Base-by-base conservation (phyloP, 2,797 vertebrate genomes). In the Rhadinocentrus ornatus region DNA sequence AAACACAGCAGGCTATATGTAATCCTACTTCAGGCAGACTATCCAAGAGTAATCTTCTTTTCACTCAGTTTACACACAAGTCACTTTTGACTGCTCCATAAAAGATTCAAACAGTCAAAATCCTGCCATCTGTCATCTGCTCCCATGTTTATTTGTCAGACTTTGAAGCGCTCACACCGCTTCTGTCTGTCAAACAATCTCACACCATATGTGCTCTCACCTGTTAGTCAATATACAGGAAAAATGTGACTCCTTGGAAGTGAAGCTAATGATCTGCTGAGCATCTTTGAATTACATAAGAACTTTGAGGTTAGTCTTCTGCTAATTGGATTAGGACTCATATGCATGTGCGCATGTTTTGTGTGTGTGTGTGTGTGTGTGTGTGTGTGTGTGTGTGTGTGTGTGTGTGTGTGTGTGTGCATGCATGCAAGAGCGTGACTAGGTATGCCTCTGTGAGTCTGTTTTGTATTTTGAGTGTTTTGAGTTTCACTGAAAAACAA, bases 1-100 rank as follows among this genome's bases (percentile, higher is more conserved):
- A 84, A 78, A 82, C 81, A 57, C 84, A 88, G 88, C 89, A 91
- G 91, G 90, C 76, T 79, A 78, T 66, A 73, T 87, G 75, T 90
- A 91, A 93, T 88, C 86, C 86, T 78, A 70, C 82, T 84, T 85
- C 67, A 82, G 77, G 78, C 82, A 13, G 73, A 82, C 84, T 88
- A 78, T 84, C 87, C 88, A 80, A 62, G 76, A 79, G 69, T 92
- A 88, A 91, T 90, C 89, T 83, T 64, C 62, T 57, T 71, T 78
- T 89, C 72, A 37, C 78, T 89, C 77, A 75, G 68, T 85, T 73
- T 80, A 84, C 77, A 89, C 86, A 90, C 71, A 65, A 82, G 85
- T 88, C 81, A 86, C 78, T 87, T 85, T 56, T 86, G 70, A 87
- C 77, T 84, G 77, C 74, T 86, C 74, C 72, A 78, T 75, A 64